Evolutionary conservation across 2,888 invertebrate species (phyloP).

Genomic region (Taenaris catops): DNA sequence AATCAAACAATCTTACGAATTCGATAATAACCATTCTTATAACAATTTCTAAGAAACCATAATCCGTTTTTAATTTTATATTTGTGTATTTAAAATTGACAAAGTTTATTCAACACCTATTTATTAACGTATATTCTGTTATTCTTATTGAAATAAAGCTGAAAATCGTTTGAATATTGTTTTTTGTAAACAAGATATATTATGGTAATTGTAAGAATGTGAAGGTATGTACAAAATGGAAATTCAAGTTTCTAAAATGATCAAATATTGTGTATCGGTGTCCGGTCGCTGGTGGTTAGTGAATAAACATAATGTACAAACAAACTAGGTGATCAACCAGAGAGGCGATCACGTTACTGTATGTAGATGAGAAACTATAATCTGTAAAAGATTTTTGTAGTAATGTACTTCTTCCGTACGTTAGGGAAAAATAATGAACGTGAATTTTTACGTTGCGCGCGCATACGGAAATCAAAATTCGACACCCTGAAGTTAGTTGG

Average conservation of each 20-base stretch:
- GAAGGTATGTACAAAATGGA: slow-evolving; percentile 41
- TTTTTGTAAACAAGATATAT: not conserved
- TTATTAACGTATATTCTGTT: not conserved
- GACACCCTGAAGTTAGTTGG: no score
- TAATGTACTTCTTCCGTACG: no score
- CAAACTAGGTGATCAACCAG: slow-evolving; percentile 48
- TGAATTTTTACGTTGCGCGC: no score
- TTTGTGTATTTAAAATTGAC: slow-evolving; percentile 15
- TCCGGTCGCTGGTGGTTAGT: slow-evolving; percentile 30
- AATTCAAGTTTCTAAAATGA: slow-evolving; percentile 67
- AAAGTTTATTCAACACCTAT: slow-evolving; percentile 1
- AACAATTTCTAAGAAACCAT: slow-evolving; percentile 6
- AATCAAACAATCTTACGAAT: slow-evolving; percentile 4
- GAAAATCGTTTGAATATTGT: not conserved
- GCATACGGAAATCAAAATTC: no score
- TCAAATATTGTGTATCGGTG: slow-evolving; percentile 47
- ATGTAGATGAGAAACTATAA: no score
- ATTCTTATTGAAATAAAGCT: not conserved
- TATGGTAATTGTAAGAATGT: slow-evolving; percentile 13
- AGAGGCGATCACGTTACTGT: slow-evolving; percentile 53
- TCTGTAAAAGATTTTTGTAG: no score
- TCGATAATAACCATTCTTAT: slow-evolving; percentile 9
- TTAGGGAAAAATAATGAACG: no score
- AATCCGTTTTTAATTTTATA: slow-evolving; percentile 7
- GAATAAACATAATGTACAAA: slow-evolving; percentile 37